phyloP scores from a whole-genome alignment of 2,888 invertebrate genomes.

The Eristalinus aeneus region DNA sequence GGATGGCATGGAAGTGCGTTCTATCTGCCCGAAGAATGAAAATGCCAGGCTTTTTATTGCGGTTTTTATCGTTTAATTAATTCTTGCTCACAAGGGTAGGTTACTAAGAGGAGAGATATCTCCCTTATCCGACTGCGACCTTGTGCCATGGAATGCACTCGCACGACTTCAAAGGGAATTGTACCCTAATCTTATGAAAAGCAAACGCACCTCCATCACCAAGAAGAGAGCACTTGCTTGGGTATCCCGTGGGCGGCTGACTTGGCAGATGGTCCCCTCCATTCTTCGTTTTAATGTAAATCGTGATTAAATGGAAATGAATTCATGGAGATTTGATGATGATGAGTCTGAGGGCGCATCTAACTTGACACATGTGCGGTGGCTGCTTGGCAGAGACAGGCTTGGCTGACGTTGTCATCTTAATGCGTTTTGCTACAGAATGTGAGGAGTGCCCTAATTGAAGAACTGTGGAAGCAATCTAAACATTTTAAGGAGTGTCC shows the following conservation, averaged over 20 bases:
- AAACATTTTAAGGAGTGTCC: not conserved
- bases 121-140: not conserved
- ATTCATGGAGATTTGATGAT: not conserved
- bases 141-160: not conserved
- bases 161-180: not conserved
- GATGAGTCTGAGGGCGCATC: not conserved
- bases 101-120: not conserved
- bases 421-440: not conserved
- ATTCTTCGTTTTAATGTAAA: not conserved
- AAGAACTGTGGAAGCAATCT: not conserved
- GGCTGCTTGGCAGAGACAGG: not conserved
- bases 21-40: conserved; percentile 11
- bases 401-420: not conserved
- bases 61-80: conserved; percentile 20
- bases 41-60: not conserved
- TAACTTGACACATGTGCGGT: not conserved
- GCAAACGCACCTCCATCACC: not conserved
- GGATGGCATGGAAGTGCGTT: not conserved
- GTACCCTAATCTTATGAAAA: not conserved
- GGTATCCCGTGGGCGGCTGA: not conserved
- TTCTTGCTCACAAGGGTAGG: conserved; percentile 1
- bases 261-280: not conserved
- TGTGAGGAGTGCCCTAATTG: not conserved
- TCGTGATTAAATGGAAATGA: not conserved
- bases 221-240: not conserved